Percentiles rank a stretch among this genome's conserved stretches.
phyloP scores from a whole-genome alignment of 1,140 invertebrate genomes.

The Drosophila repleta region DNA sequence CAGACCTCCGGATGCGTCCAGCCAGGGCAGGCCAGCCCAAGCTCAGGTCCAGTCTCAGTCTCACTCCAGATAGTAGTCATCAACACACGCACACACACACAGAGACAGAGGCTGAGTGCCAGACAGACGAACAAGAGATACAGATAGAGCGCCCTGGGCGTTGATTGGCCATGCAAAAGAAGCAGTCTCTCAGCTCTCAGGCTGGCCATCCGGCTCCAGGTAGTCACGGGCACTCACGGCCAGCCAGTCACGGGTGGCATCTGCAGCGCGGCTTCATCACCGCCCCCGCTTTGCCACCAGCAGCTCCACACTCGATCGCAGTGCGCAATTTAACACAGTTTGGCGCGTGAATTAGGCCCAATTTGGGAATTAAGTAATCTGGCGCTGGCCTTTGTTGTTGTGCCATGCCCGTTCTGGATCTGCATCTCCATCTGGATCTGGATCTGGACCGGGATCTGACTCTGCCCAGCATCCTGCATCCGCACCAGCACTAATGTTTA shows the following conservation, averaged over 20 bases:
- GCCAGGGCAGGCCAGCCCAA: background rate
- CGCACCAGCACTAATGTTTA: constrained; percentile 42
- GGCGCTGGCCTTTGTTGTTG: constrained; percentile 57
- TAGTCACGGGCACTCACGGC: constrained; percentile 48
- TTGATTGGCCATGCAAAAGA: constrained; percentile 72
- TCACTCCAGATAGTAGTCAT: constrained; percentile 66
- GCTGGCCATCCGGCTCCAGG: constrained; percentile 32
- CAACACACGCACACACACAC: constrained; percentile 51
- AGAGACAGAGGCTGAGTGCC: constrained; percentile 3
- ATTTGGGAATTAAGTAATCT: constrained; percentile 83
- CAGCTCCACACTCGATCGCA: constrained; percentile 5
- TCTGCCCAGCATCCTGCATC: background rate
- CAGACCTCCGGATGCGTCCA: constrained; percentile 72
- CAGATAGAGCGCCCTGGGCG: constrained; percentile 72
- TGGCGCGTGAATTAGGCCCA: constrained; percentile 82
- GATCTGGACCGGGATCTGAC: too few relatives aligned
- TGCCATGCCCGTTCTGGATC: constrained; percentile 14
- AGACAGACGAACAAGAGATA: constrained; percentile 41
- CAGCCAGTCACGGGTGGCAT: constrained; percentile 75
- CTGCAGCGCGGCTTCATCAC: constrained; percentile 44
- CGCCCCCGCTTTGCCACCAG: constrained; percentile 44
- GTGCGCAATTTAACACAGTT: constrained; percentile 79
- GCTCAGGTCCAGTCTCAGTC: constrained; percentile 7
- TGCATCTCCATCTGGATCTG: background rate
- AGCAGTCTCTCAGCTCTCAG: constrained; percentile 24